These are phyloP conservation scores for Nylanderia fulva DNA, from an alignment of 1,140 invertebrate genomes.

Conservation along the genomic window DNA sequence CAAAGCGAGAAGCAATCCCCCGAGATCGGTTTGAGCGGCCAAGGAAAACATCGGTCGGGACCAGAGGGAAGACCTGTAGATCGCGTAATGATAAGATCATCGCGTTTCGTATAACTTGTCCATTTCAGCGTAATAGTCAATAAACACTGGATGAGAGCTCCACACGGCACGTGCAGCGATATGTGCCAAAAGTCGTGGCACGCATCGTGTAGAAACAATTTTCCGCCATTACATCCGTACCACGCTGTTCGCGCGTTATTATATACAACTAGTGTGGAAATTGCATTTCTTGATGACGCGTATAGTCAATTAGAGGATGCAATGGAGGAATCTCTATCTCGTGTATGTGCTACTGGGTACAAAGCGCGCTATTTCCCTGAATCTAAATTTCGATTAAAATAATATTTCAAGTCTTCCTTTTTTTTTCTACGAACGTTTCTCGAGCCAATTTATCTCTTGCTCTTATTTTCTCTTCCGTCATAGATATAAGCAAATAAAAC, in stretches of 20 bases:
- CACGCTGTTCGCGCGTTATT: conserved; percentile 41
- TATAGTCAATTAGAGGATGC: conserved; percentile 29
- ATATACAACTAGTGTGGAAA: conserved; percentile 48
- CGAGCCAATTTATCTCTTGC: background rate
- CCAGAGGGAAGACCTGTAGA: conserved; percentile 19
- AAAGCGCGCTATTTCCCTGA: background rate
- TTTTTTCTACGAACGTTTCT: background rate
- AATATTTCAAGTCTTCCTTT: background rate
- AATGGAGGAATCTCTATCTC: background rate
- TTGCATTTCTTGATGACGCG: conserved; percentile 42
- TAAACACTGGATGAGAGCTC: conserved; percentile 22
- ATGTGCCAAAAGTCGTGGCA: conserved; percentile 50
- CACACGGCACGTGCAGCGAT: conserved; percentile 21
- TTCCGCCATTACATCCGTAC: conserved; percentile 41
- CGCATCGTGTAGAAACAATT: conserved; percentile 42
- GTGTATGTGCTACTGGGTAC: background rate
- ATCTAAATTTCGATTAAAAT: background rate
- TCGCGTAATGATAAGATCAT: conserved; percentile 49
- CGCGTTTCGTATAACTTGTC: conserved; percentile 43
- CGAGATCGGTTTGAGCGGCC: conserved; percentile 27
- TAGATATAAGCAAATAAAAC: background rate
- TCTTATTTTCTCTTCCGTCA: background rate
- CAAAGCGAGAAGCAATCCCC: conserved; percentile 39
- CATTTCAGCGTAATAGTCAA: conserved; percentile 45
- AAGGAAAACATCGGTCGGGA: conserved; percentile 51